Conservation (phyloP, 1,140 invertebrate species). For the Aphelenchoides fujianensis region DNA sequence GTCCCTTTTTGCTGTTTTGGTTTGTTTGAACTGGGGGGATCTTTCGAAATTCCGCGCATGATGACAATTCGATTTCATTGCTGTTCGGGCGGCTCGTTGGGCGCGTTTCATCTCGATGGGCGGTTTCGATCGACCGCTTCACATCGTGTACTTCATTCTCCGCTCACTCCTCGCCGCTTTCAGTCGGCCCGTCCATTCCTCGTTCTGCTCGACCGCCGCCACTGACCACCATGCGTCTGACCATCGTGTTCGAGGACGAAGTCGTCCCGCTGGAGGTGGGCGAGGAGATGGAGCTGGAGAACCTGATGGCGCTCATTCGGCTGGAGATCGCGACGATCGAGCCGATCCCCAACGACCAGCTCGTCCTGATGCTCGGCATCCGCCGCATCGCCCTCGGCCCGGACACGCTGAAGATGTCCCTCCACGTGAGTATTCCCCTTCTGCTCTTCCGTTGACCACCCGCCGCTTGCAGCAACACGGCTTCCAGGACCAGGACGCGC, state of each 20-base stretch:
- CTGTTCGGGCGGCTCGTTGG: too few relatives aligned
- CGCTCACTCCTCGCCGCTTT: neutral
- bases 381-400: neutral
- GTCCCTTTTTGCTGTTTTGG: too few relatives aligned
- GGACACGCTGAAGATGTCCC: constrained; percentile 3
- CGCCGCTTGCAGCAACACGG: constrained; percentile 1
- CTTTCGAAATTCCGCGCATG: too few relatives aligned
- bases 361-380: neutral
- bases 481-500: neutral
- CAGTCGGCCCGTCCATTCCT: neutral
- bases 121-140: too few relatives aligned
- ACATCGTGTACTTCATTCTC: too few relatives aligned
- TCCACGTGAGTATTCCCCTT: neutral
- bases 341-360: neutral
- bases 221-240: constrained; percentile 7
- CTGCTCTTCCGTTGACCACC: neutral
- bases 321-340: constrained; percentile 5
- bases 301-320: neutral
- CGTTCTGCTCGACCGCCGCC: neutral
- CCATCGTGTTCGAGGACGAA: constrained; percentile 5
- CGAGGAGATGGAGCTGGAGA: constrained; percentile 14
- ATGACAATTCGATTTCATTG: too few relatives aligned
- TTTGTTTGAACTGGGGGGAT: too few relatives aligned
- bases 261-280: neutral
- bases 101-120: too few relatives aligned